These are phyloP conservation scores for Rachycentron canadum DNA, from an alignment of 2,797 vertebrate species.

Conservation along the genomic window DNA sequence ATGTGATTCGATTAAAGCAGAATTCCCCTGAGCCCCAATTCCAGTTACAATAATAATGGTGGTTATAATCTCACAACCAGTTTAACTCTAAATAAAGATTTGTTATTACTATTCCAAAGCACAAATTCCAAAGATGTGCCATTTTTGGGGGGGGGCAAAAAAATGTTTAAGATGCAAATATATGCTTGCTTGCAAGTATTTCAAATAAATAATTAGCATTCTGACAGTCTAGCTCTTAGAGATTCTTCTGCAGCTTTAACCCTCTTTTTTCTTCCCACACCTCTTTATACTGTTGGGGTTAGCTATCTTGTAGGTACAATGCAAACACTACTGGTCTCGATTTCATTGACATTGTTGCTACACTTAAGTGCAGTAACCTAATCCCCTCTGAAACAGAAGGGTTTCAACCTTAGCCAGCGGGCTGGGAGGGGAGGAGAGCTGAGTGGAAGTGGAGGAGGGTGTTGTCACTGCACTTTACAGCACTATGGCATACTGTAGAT, in stretches of 20 bases:
- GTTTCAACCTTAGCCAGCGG: slow-evolving; percentile 82
- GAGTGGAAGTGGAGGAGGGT: slow-evolving; percentile 73
- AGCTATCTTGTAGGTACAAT: slow-evolving; percentile 84
- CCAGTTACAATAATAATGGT: neutral
- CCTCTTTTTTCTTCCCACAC: slow-evolving; percentile 45
- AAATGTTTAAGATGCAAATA: slow-evolving; percentile 46
- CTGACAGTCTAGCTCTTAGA: slow-evolving; percentile 8
- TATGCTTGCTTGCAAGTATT: slow-evolving; percentile 37
- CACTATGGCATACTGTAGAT: slow-evolving; percentile 77
- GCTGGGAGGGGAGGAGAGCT: slow-evolving; percentile 70
- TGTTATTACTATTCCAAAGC: slow-evolving; percentile 31
- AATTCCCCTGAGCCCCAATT: neutral
- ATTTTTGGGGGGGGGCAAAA: slow-evolving; percentile 6
- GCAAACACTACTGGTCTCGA: slow-evolving; percentile 83
- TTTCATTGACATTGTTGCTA: slow-evolving; percentile 85
- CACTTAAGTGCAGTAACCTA: slow-evolving; percentile 87
- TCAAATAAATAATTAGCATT: slow-evolving; percentile 47
- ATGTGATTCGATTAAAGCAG: neutral
- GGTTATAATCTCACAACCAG: slow-evolving; percentile 14
- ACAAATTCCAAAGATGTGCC: slow-evolving; percentile 20
- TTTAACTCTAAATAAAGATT: slow-evolving; percentile 22
- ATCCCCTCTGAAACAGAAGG: slow-evolving; percentile 82
- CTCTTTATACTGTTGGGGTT: slow-evolving; percentile 57
- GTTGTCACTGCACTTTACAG: slow-evolving; percentile 74
- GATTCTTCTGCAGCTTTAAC: slow-evolving; percentile 11